phyloP scores from a whole-genome alignment of 2,113 vertebrate genomes.

The Esox niger region DNA sequence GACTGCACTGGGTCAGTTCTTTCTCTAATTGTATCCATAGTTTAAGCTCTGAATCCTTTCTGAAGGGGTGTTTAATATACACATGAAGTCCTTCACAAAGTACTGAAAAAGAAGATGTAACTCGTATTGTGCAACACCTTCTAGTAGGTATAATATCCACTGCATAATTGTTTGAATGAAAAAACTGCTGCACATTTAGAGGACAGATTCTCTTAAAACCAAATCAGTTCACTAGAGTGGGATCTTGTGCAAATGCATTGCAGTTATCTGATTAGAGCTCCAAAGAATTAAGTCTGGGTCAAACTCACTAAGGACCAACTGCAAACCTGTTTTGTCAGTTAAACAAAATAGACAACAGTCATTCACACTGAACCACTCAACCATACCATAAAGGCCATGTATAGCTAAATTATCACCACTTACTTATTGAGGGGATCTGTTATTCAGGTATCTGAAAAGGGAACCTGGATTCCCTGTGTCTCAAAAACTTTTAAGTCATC shows the following conservation, averaged over 20 bases:
- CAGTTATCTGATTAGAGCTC: constrained; percentile 20
- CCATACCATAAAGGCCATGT: constrained; percentile 27
- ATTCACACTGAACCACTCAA: constrained; percentile 13
- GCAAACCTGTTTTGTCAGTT: constrained; percentile 5
- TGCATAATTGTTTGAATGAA: constrained; percentile 27
- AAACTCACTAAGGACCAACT: constrained; percentile 21
- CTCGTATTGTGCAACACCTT: constrained; percentile 21
- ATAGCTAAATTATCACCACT: constrained; percentile 20
- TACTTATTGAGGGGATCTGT: constrained; percentile 16
- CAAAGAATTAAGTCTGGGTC: constrained; percentile 20
- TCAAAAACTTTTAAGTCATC: constrained; percentile 28
- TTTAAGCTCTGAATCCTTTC: constrained; percentile 25
- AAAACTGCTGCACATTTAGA: constrained; percentile 23
- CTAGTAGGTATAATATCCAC: constrained; percentile 35
- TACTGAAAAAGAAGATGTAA: constrained; percentile 30
- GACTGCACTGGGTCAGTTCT: constrained; percentile 13
- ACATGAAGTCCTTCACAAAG: constrained; percentile 14
- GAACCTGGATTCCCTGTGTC: constrained; percentile 14
- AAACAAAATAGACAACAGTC: constrained; percentile 25
- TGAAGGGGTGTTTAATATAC: constrained; percentile 16
- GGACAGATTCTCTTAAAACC: constrained; percentile 15
- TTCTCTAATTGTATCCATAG: constrained; percentile 20
- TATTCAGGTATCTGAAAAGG: constrained; percentile 19
- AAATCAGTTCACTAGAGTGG: constrained; percentile 9
- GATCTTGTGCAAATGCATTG: constrained; percentile 14